Conservation (phyloP, 2,113 vertebrate genomes). For the Gila orcuttii region DNA sequence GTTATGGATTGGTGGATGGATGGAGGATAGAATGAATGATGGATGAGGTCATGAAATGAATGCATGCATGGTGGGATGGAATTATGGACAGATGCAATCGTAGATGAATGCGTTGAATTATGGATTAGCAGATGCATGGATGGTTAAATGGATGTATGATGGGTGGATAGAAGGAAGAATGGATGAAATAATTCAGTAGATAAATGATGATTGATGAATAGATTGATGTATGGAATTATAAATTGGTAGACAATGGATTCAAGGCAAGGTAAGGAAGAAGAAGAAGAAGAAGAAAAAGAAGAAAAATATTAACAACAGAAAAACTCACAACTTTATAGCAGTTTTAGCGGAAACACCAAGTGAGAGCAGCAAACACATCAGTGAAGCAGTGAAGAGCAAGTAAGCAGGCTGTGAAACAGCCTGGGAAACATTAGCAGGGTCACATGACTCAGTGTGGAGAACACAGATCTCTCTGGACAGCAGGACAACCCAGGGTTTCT, state of each 20-base stretch:
- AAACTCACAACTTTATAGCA: not conserved
- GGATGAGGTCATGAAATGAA: not conserved
- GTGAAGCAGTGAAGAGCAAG: constrained; percentile 26
- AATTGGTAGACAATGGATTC: not conserved
- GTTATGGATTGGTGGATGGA: not conserved
- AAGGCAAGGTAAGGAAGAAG: not conserved
- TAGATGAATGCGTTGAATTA: not conserved
- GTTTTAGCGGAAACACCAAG: constrained; percentile 6
- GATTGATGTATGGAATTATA: not conserved
- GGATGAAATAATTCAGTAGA: not conserved
- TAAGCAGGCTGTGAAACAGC: constrained; percentile 29
- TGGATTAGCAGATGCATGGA: not conserved
- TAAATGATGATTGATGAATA: not conserved
- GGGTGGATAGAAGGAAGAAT: not conserved
- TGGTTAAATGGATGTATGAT: not conserved
- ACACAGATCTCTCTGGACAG: not conserved
- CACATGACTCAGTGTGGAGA: not conserved
- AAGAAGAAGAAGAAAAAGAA: not conserved
- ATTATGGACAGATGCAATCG: not conserved
- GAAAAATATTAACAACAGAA: constrained; percentile 7
- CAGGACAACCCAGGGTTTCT: constrained; percentile 15
- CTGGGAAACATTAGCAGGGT: constrained; percentile 8
- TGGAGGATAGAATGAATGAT: not conserved
- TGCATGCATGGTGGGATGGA: not conserved
- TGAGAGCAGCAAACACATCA: not conserved